Evolutionary conservation across 2,113 vertebrate genomes (phyloP).

Genomic region (Tyrannus savana): DNA sequence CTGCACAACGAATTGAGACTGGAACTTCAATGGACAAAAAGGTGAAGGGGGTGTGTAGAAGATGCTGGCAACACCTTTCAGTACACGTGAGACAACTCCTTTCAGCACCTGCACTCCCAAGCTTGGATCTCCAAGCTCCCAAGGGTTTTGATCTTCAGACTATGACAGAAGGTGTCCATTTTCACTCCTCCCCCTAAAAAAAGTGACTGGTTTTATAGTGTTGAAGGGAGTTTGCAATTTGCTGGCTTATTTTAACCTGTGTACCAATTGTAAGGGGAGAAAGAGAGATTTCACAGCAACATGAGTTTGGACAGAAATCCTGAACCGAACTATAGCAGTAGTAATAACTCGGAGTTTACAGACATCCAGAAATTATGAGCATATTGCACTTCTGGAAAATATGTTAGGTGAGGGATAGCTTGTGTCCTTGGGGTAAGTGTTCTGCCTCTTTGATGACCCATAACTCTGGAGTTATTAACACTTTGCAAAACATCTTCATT

Average conservation of each 20-base stretch:
- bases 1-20: not conserved
- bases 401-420: constrained; percentile 67
- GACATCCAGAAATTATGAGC: constrained; percentile 69
- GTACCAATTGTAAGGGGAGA: not conserved
- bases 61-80: not conserved
- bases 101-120: not conserved
- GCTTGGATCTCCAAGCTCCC: not conserved
- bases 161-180: not conserved
- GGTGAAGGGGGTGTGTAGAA: not conserved
- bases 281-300: not conserved
- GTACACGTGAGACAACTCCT: not conserved
- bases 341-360: constrained; percentile 70
- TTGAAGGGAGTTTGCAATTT: not conserved
- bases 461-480: constrained; percentile 59
- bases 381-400: constrained; percentile 70
- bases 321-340: not conserved
- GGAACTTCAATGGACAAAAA: too few species aligned
- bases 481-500: constrained; percentile 63
- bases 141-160: not conserved
- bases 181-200: not conserved
- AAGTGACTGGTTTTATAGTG: not conserved
- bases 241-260: not conserved
- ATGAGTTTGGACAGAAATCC: constrained; percentile 35
- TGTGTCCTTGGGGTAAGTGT: constrained; percentile 68
- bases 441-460: constrained; percentile 65